These are phyloP conservation scores for Laticauda laticaudata DNA, from an alignment of 2,113 vertebrate species.

Conservation along the genomic window DNA sequence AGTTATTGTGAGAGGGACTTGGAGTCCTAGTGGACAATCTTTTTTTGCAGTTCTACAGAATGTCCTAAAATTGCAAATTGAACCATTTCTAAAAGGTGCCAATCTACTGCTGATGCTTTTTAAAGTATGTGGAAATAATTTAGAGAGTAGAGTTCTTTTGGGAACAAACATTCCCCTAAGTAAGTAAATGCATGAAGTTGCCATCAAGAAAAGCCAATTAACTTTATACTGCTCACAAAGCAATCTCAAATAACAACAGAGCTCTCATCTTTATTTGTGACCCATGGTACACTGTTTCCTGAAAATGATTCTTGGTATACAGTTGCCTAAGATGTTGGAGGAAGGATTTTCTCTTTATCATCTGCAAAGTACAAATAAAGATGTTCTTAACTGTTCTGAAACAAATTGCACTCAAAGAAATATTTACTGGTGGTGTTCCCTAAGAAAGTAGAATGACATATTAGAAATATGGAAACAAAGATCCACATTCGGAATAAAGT, in stretches of 20 bases:
- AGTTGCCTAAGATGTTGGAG: background rate
- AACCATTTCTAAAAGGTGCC: background rate
- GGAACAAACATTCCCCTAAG: background rate
- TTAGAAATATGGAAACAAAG: background rate
- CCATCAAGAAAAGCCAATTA: background rate
- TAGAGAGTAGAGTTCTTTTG: background rate
- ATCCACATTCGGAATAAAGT: background rate
- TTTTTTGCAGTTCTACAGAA: background rate
- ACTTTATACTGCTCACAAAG: background rate
- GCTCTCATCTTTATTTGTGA: conserved; percentile 1
- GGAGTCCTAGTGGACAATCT: background rate
- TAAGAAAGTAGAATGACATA: background rate
- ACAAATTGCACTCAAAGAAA: background rate
- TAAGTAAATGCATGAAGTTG: background rate
- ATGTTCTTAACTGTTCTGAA: background rate
- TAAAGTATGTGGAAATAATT: conserved; percentile 7
- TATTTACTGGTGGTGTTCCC: background rate
- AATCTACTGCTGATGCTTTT: background rate
- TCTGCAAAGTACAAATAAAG: background rate
- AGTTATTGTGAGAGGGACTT: background rate
- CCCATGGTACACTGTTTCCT: background rate
- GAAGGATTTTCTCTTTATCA: background rate
- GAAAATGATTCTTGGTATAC: background rate
- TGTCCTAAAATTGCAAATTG: background rate
- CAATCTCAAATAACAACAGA: background rate